These are phyloP conservation scores for Pogonocherus hispidulus DNA, from an alignment of 2,888 invertebrate species.

Conservation along the genomic window DNA sequence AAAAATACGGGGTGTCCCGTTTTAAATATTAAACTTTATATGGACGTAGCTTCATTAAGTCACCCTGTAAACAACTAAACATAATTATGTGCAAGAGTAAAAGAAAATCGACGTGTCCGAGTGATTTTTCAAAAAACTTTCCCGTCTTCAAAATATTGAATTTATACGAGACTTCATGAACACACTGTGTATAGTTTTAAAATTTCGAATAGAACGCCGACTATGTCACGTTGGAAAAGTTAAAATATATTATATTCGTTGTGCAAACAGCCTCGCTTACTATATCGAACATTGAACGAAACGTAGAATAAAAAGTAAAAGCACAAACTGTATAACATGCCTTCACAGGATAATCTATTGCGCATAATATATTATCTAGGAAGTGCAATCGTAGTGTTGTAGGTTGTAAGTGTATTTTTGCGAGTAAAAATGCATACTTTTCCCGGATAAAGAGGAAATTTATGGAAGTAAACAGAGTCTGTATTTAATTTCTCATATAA, in stretches of 20 bases:
- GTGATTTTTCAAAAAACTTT: too few relatives aligned
- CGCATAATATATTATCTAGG: slow-evolving; percentile 23
- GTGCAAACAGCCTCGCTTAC: neutral
- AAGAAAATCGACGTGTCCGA: too few relatives aligned
- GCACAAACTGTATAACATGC: slow-evolving; percentile 4
- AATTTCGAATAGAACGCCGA: too few relatives aligned
- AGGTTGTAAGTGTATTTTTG: slow-evolving; percentile 15
- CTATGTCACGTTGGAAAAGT: too few relatives aligned
- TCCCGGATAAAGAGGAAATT: slow-evolving; percentile 26
- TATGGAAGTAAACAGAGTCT: slow-evolving; percentile 32
- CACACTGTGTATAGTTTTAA: too few relatives aligned
- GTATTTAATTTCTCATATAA: slow-evolving; percentile 35
- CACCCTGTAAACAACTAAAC: too few relatives aligned
- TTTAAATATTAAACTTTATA: too few relatives aligned
- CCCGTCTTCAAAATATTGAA: too few relatives aligned
- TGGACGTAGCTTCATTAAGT: too few relatives aligned
- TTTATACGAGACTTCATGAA: too few relatives aligned
- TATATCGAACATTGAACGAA: slow-evolving; percentile 9
- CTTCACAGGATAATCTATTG: slow-evolving; percentile 11
- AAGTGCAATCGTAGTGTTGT: slow-evolving; percentile 18
- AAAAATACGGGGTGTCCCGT: too few relatives aligned
- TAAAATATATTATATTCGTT: neutral
- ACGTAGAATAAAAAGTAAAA: slow-evolving; percentile 12
- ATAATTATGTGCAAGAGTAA: too few relatives aligned
- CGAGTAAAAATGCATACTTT: slow-evolving; percentile 23